Percentiles rank a stretch among this genome's conserved stretches.
Conservation (phyloP, 2,888 invertebrate species). For the Acanthosoma haemorrhoidale region DNA sequence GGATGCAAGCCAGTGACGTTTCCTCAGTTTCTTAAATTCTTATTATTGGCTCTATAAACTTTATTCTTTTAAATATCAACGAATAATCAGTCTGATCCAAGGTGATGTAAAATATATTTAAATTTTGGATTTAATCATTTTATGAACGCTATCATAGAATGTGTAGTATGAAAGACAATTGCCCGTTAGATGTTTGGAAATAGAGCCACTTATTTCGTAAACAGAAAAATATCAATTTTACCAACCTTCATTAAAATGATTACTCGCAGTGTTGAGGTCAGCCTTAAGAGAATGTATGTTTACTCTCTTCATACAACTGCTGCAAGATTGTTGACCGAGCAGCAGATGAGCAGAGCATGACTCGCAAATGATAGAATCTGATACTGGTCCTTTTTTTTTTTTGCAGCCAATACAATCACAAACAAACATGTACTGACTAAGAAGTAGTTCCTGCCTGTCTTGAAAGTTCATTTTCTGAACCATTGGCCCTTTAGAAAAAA, state of each 20-base stretch:
- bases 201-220: too few relatives aligned
- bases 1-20: too few relatives aligned
- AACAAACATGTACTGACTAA: constrained; percentile 68
- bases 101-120: too few relatives aligned
- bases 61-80: too few relatives aligned
- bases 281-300: neutral
- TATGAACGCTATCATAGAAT: too few relatives aligned
- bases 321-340: neutral
- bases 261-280: neutral
- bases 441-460: constrained; percentile 58
- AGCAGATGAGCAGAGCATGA: constrained; percentile 21
- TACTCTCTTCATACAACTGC: constrained; percentile 15
- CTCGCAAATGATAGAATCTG: constrained; percentile 34
- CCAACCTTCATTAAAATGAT: neutral
- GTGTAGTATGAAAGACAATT: neutral
- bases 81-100: too few relatives aligned
- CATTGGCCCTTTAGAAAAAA: constrained; percentile 53
- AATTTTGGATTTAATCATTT: too few relatives aligned
- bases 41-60: too few relatives aligned
- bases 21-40: too few relatives aligned
- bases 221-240: neutral
- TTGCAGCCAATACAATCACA: constrained; percentile 70
- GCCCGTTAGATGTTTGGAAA: neutral
- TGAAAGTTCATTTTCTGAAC: constrained; percentile 45
- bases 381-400: constrained; percentile 18